Percentiles rank a stretch among this genome's conserved stretches.
Conservation (phyloP, 2,797 vertebrate species). For the Xiphorhynchus erythropygius region DNA sequence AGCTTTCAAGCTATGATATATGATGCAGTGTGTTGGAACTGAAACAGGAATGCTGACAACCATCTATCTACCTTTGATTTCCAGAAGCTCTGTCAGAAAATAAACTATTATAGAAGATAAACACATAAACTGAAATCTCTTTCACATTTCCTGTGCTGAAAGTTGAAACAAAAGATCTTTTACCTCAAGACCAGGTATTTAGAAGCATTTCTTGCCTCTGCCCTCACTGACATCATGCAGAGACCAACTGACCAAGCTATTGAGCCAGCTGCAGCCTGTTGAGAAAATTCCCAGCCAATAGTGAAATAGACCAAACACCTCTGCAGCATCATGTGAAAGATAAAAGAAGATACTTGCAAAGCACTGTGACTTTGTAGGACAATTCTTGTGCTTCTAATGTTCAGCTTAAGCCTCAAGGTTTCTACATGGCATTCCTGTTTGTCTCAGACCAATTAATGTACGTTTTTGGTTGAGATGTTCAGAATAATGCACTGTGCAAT, state of each 20-base stretch:
- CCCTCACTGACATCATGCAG: accelerated
- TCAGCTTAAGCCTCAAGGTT: neutral
- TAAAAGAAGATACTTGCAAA: neutral
- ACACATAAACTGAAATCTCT: neutral
- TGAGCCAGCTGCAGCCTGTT: neutral
- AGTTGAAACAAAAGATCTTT: neutral
- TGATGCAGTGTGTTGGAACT: neutral
- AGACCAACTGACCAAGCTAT: neutral
- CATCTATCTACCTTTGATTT: slow-evolving; percentile 9
- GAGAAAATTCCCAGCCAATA: neutral
- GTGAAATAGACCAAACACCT: neutral
- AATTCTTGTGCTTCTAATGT: neutral
- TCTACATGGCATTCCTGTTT: neutral
- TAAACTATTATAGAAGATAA: neutral
- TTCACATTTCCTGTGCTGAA: neutral
- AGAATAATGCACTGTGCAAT: neutral
- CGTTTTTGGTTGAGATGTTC: neutral
- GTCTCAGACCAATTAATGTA: neutral
- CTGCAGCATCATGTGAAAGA: neutral
- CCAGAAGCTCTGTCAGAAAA: neutral
- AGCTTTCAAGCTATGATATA: neutral
- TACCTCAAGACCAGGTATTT: neutral
- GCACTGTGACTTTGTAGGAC: neutral
- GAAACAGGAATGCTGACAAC: neutral
- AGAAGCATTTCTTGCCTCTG: neutral